Percentiles rank a stretch among this genome's conserved stretches.
These are phyloP conservation scores for Cuculus canorus DNA, from an alignment of 2,797 vertebrate genomes.

Conservation along the genomic window DNA sequence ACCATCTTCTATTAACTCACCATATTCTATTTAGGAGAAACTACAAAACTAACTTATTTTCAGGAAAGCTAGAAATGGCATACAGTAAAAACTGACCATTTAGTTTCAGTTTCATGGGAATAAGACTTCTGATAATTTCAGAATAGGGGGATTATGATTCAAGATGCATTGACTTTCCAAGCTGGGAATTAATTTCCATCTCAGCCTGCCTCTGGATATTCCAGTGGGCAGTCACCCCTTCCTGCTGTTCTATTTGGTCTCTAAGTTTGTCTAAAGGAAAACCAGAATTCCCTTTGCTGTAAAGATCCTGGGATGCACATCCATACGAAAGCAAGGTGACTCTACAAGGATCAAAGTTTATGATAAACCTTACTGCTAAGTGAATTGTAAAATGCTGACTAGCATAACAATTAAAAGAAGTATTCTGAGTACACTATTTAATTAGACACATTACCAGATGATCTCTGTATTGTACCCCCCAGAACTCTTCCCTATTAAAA, in stretches of 20 bases:
- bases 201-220: not conserved
- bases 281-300: not conserved
- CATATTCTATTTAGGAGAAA: not conserved
- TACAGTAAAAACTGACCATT: not conserved
- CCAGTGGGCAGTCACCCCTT: not conserved
- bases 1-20: not conserved
- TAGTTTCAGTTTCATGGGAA: not conserved
- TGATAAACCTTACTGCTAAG: not conserved
- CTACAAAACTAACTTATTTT: not conserved
- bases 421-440: not conserved
- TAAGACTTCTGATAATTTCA: not conserved
- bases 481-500: not conserved
- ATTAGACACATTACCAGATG: not conserved
- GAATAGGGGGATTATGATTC: not conserved
- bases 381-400: not conserved
- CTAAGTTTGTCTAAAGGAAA: not conserved
- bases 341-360: not conserved
- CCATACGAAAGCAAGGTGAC: not conserved
- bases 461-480: not conserved
- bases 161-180: not conserved
- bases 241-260: not conserved
- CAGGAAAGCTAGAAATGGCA: not conserved
- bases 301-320: not conserved
- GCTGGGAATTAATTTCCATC: not conserved
- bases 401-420: not conserved